Evolutionary conservation across 2,113 vertebrate species (phyloP).

Genomic region (Brachyhypopomus occidentalis): DNA sequence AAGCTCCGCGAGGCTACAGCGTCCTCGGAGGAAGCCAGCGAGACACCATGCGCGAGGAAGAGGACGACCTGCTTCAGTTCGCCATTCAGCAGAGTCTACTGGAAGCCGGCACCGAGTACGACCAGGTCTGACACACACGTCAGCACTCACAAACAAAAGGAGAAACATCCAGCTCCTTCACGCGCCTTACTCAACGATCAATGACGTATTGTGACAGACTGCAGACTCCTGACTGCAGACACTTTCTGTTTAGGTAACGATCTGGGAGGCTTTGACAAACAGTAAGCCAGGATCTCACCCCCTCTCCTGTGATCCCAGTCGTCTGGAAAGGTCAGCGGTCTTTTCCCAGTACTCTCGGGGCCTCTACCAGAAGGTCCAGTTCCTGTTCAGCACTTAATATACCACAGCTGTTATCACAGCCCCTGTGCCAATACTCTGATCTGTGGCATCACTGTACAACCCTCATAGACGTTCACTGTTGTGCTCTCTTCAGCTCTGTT

Average conservation of each 20-base stretch:
- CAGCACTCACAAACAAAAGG: not conserved
- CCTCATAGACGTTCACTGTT: slow-evolving; percentile 32
- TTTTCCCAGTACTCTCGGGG: slow-evolving; percentile 38
- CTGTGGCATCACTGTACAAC: slow-evolving; percentile 4
- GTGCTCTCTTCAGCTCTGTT: slow-evolving; percentile 22
- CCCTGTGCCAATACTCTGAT: slow-evolving; percentile 7
- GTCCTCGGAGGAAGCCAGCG: slow-evolving; percentile 87
- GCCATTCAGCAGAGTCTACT: slow-evolving; percentile 98
- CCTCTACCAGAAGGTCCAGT: slow-evolving; percentile 54
- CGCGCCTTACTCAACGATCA: no score
- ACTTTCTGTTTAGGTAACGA: slow-evolving; percentile 83
- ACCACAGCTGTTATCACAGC: slow-evolving; percentile 24
- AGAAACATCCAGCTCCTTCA: not conserved
- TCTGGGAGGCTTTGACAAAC: slow-evolving; percentile 97
- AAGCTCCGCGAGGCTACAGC: slow-evolving; percentile 90
- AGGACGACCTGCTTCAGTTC: slow-evolving; percentile 93
- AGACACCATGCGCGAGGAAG: slow-evolving; percentile 83
- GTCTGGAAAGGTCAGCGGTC: slow-evolving; percentile 82
- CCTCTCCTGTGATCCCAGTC: slow-evolving; percentile 82
- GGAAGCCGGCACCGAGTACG: slow-evolving; percentile 91
- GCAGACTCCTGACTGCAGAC: not conserved
- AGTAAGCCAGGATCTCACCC: slow-evolving; percentile 92
- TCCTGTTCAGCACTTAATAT: slow-evolving; percentile 37
- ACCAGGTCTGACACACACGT: slow-evolving; percentile 80
- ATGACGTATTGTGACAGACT: not conserved